A percentile compares a stretch with the other conserved stretches of the same genome.
Conservation (phyloP, 2,797 vertebrate species). For the Otus scops region DNA sequence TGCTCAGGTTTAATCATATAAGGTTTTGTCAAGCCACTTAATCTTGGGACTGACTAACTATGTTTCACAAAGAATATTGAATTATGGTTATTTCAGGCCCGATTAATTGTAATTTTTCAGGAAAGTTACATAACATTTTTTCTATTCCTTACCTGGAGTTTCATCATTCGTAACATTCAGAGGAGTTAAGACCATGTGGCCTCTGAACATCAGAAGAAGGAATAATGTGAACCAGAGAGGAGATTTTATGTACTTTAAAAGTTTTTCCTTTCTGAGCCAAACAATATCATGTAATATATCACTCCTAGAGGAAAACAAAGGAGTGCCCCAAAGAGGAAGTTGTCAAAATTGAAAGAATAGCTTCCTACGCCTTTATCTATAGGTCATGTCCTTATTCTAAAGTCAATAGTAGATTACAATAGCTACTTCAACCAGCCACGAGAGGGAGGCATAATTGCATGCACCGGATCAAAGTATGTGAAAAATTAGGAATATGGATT, state of each 20-base stretch:
- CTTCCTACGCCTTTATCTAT: background rate
- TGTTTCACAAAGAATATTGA: background rate
- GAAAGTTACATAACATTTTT: background rate
- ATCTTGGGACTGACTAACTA: background rate
- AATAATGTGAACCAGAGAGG: background rate
- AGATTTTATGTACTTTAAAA: background rate
- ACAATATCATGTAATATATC: background rate
- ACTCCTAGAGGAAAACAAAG: background rate
- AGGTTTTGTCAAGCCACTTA: background rate
- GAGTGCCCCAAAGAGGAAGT: background rate
- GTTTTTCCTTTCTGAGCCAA: background rate
- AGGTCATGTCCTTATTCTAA: background rate
- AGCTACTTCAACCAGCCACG: background rate
- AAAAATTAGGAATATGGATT: background rate
- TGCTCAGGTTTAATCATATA: background rate
- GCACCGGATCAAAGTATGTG: background rate
- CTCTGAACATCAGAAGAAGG: background rate
- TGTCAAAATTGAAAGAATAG: background rate
- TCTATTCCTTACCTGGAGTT: background rate
- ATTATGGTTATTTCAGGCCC: background rate
- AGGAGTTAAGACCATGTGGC: background rate
- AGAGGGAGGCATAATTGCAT: background rate
- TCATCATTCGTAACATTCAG: background rate
- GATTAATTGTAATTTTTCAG: background rate
- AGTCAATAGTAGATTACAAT: background rate